Base-by-base conservation (phyloP, 2,888 invertebrate genomes). In the Brachycybe producta region DNA sequence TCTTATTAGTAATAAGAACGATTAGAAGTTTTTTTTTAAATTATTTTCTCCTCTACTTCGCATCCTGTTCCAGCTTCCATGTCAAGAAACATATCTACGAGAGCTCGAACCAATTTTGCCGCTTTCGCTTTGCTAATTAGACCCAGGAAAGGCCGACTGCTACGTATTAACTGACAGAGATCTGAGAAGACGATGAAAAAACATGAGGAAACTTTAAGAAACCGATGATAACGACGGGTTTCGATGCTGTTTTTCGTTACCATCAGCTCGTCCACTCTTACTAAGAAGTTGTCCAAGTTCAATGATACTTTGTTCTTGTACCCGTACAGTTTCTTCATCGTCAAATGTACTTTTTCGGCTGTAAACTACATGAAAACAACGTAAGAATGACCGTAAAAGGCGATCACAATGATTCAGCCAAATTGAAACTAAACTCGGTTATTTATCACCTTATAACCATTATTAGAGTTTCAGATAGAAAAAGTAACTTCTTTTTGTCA, bases 111-210 rank as follows among this genome's bases (percentile, higher is more conserved):
- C 61, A 99, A 72, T 70, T 98, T 98, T 1, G 97, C 97, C 47
- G 98, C 98, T 72, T 98, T 98, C 30, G 98, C 97, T 74, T 98
- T 98, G 67, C 95, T 95, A 64, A 98, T 90, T 60, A 84, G 75
- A 61, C 83, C 83, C 53, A 98, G 76, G 67, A 98, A 98, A 15
- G 97, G 95, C 61, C 97, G 79, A 44, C 92, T 92, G 55, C 84
- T 83, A 72, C 88, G 88, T 64, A 98, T 95, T 58, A 98, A 75
- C 61, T 88, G 63, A 15, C 68, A 70, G 28, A 75, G 59, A 49
- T 70, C 72, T 70, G 59, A 21, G n/a, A n/a, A n/a, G n/a, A n/a
- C n/a, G n/a, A n/a, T n/a, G n/a, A n/a, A 62, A 60, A 52, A n/a
- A 48, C 13, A 23, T 15, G 5, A 27, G 13, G 23, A 23, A 23